Conservation (phyloP, 2,113 vertebrate genomes). For the Haemorhous mexicanus region DNA sequence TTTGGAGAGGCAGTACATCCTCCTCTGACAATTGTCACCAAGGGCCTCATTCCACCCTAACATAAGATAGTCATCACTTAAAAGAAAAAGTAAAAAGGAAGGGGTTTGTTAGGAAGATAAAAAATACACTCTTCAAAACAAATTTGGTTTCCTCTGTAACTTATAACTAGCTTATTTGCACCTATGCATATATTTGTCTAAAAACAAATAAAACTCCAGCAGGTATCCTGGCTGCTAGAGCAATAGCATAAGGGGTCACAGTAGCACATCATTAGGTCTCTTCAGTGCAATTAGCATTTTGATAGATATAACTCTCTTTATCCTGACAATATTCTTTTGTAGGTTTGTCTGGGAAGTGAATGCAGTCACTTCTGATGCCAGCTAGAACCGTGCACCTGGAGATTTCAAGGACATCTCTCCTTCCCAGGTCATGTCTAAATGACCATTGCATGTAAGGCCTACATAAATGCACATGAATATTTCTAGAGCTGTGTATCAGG, state of each 20-base stretch:
- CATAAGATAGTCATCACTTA: not conserved
- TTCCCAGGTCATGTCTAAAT: not conserved
- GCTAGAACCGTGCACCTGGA: not conserved
- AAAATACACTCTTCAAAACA: not conserved
- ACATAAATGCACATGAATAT: not conserved
- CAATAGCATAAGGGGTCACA: not conserved
- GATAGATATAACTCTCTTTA: not conserved
- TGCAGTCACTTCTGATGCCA: not conserved
- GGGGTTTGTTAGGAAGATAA: not conserved
- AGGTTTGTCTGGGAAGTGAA: not conserved
- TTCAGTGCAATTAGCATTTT: accelerated
- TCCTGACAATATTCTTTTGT: not conserved
- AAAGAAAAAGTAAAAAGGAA: not conserved
- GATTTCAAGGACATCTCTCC: not conserved
- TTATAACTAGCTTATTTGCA: not conserved
- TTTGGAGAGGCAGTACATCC: not conserved
- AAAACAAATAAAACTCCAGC: not conserved
- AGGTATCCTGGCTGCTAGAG: not conserved
- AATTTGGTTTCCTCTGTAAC: not conserved
- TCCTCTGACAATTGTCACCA: not conserved
- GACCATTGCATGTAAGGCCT: not conserved
- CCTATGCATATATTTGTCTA: not conserved
- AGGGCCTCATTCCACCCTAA: not conserved
- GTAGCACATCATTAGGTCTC: not conserved
- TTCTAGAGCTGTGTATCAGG: not conserved